Percentiles rank a stretch among this genome's conserved stretches.
Conservation (phyloP, 2,888 invertebrate species). For the Platypus cylindrus region DNA sequence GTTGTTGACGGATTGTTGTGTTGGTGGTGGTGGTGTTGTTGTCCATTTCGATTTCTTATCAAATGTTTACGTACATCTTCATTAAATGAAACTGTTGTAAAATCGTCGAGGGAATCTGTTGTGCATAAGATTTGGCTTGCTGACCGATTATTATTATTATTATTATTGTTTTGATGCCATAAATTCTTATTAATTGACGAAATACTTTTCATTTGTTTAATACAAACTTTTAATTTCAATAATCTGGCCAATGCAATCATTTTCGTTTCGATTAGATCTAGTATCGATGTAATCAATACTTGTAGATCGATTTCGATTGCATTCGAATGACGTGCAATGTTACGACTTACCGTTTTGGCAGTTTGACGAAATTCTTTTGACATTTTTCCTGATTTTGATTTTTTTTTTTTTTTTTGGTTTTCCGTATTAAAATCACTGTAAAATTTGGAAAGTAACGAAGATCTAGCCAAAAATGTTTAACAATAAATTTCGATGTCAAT, state of each 20-base stretch:
- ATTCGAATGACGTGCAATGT: constrained; percentile 15
- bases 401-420: constrained; percentile 3
- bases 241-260: constrained; percentile 15
- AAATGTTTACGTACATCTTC: too few species aligned
- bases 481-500: constrained; percentile 14
- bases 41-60: too few species aligned
- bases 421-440: constrained; percentile 1
- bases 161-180: too few species aligned
- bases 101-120: too few species aligned
- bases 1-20: too few species aligned
- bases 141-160: too few species aligned
- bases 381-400: too few species aligned
- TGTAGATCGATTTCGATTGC: constrained; percentile 17
- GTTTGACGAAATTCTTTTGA: constrained; percentile 10
- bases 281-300: constrained; percentile 14
- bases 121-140: too few species aligned
- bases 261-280: constrained; percentile 17
- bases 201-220: constrained; percentile 12
- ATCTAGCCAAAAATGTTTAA: too few species aligned
- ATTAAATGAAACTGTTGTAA: too few species aligned
- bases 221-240: constrained; percentile 16
- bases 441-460: constrained; percentile 6
- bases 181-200: too few species aligned
- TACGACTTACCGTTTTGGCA: constrained; percentile 13
- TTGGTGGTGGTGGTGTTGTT: too few species aligned